Base-by-base conservation (phyloP, 2,888 invertebrate genomes). In the Epinotia brunnichana region DNA sequence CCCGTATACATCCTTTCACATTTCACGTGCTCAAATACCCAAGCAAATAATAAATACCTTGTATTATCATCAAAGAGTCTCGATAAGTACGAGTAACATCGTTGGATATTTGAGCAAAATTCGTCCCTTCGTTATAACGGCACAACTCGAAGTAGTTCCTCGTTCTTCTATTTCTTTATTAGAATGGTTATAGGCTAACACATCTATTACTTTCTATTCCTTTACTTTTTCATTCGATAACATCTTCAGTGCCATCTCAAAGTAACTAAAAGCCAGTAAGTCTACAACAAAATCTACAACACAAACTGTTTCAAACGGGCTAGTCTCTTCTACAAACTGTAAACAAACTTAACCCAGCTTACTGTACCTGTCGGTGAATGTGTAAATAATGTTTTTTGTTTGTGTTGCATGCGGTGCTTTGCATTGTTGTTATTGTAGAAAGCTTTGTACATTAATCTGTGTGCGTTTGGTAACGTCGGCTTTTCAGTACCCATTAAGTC, bases 321-420 rank as follows among this genome's bases (percentile, higher is more conserved):
- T 59, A 69, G 54, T 54, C 39, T 73, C 62, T 73, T 73, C 60
- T 57, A 21, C 62, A 56, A 67, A 66, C 67, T 70, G 56, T 51
- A 39, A 70, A 57, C 24, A 56, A 70, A 62, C 66, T 63, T 41
- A 57, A 57, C 62, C 56, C 48, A 70, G 44, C 69, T 63, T 68
- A 72, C 61, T 61, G 61, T 72, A 62, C 51, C 68, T 68, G 67
- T 69, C 63, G 75, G 57, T 77, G 76, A 75, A 70, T 76, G 73
- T 79, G 75, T 74, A 74, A 75, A 77, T 77, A 72, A 74, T 70
- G 72, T 74, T 54, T 63, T 59, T 72, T 79, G 76, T 73, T 77
- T 80, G 76, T 81, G 74, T 82, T 76, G 85, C 85, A 86, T 85
- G 85, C 77, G 69, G 64, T 70, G 86, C 86, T 86, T 86, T 81